Evolutionary conservation across 1,140 invertebrate genomes (phyloP).

Genomic region (Drosophila lacertosa): DNA sequence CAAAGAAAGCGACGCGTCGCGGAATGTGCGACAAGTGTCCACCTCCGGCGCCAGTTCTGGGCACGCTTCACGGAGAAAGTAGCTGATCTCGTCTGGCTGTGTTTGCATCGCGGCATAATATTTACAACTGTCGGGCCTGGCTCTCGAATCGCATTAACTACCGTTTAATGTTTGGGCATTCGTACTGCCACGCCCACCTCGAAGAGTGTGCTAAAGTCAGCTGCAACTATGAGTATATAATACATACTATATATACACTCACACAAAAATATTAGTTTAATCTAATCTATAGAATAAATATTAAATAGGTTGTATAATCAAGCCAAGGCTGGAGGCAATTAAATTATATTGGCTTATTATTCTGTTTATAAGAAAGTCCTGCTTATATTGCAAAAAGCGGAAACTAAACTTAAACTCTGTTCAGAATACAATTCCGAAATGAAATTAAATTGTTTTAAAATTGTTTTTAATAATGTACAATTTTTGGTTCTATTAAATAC

Average conservation of each 20-base stretch:
- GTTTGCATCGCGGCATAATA: conserved; percentile 30
- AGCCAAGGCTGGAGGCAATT: too few species aligned
- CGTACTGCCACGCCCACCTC: conserved; percentile 35
- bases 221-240: conserved; percentile 4
- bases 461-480: too few species aligned
- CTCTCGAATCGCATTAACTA: conserved; percentile 69
- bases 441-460: too few species aligned
- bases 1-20: conserved; percentile 71
- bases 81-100: conserved; percentile 10
- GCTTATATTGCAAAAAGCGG: too few species aligned
- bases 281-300: too few species aligned
- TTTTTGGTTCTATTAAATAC: too few species aligned
- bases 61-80: conserved; percentile 50
- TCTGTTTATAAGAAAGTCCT: too few species aligned
- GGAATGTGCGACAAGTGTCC: conserved; percentile 78
- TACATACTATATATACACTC: too few species aligned
- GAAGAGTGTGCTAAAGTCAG: conserved; percentile 1
- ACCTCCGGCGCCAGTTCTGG: conserved; percentile 71
- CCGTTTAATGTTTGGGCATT: conserved; percentile 68
- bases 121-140: conserved; percentile 38
- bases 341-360: too few species aligned
- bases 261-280: not conserved
- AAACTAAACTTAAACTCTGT: too few species aligned
- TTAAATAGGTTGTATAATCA: too few species aligned
- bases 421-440: too few species aligned